Evolutionary conservation across 2,888 invertebrate genomes (phyloP).

Genomic region (Eurytoma adleriae): DNA sequence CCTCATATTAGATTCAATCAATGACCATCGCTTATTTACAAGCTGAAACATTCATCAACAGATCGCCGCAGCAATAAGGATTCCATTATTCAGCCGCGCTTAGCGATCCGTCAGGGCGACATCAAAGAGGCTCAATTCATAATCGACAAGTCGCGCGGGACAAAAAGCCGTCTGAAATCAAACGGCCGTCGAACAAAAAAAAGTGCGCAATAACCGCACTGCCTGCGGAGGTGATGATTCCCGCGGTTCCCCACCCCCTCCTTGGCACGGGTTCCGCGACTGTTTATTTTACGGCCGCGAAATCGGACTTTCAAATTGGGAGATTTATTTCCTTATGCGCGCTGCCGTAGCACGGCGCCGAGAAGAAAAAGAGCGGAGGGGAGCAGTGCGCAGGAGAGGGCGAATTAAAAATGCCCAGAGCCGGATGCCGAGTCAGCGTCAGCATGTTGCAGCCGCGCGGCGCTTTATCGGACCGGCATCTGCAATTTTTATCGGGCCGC

Average conservation of each 20-base stretch:
- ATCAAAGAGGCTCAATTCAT: no score
- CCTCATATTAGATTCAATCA: no score
- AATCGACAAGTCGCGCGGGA: no score
- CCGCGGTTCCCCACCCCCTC: background rate
- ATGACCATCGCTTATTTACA: no score
- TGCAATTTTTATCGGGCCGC: slow-evolving; percentile 43
- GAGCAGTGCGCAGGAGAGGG: background rate
- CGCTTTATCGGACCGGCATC: slow-evolving; percentile 38
- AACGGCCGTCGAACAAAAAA: no score
- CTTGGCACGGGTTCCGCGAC: background rate
- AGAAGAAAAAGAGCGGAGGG: background rate
- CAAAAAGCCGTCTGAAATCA: no score
- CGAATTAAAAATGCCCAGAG: slow-evolving; percentile 45
- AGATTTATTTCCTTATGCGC: slow-evolving; percentile 6
- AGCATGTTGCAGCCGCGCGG: slow-evolving; percentile 22
- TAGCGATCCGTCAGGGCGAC: no score
- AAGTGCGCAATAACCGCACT: no score
- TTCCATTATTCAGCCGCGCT: background rate
- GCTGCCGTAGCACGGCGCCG: background rate
- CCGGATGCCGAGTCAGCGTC: slow-evolving; percentile 42
- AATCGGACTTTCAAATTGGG: slow-evolving; percentile 42
- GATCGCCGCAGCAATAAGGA: no score
- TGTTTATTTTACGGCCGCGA: slow-evolving; percentile 41
- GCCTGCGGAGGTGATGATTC: background rate
- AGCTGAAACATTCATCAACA: no score